Evolutionary conservation across 92 coral and sea anemone species (phyloP).

Genomic region (Porites rus): DNA sequence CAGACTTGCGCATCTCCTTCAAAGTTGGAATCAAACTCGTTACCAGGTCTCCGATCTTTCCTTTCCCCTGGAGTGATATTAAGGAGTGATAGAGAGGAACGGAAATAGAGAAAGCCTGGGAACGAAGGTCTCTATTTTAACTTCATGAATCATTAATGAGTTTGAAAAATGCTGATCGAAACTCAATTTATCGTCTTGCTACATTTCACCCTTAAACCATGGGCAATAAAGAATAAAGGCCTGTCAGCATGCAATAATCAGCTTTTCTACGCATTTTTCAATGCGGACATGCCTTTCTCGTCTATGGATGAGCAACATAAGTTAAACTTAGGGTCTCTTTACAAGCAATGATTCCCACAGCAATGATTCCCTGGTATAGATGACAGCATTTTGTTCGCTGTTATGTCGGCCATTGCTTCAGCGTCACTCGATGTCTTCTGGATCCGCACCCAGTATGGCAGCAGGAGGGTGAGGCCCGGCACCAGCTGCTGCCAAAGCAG

Average conservation of each 20-base stretch:
- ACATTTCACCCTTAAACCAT: background rate
- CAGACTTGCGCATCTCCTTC: no score
- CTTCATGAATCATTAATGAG: no score
- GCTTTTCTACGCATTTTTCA: background rate
- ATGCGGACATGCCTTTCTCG: background rate
- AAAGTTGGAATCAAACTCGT: no score
- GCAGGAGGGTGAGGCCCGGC: conserved; percentile 98
- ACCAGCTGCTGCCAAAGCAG: conserved; percentile 95
- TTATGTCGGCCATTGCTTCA: background rate
- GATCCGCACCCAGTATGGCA: conserved; percentile 90
- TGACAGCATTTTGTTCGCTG: background rate
- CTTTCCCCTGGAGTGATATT: no score
- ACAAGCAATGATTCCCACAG: no score
- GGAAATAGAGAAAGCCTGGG: no score
- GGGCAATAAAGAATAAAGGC: background rate
- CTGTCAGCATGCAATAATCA: background rate
- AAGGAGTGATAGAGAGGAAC: no score
- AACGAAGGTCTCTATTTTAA: no score
- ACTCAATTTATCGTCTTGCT: background rate
- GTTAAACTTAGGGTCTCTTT: background rate
- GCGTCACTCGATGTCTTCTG: conserved; percentile 83
- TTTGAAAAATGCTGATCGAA: background rate
- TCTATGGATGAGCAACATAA: no score
- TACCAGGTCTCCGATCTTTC: no score
- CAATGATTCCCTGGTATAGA: background rate